A percentile compares a stretch with the other conserved stretches of the same genome.
These are phyloP conservation scores for Yasuhikotakia modesta DNA, from an alignment of 2,797 vertebrate genomes.

Conservation along the genomic window DNA sequence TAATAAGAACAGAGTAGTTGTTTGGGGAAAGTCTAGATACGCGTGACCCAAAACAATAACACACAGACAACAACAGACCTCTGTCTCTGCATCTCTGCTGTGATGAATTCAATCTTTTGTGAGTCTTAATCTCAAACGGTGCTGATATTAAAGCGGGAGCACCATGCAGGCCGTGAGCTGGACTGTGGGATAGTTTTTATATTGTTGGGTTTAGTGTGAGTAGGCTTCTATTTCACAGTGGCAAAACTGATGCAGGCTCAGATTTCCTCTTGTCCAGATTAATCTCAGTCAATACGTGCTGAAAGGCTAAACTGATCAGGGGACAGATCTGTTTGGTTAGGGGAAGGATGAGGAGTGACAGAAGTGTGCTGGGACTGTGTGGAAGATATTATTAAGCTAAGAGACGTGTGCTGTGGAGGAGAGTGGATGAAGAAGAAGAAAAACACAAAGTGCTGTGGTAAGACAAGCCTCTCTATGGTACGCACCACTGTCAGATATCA, in stretches of 20 bases:
- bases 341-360: slow-evolving; percentile 15
- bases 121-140: background rate
- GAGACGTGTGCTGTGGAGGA: background rate
- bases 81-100: background rate
- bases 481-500: background rate
- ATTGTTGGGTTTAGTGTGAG: background rate
- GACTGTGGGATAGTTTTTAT: background rate
- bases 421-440: background rate
- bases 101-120: background rate
- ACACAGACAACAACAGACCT: background rate
- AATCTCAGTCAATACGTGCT: background rate
- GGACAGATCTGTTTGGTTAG: slow-evolving; percentile 23
- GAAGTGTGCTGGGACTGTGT: slow-evolving; percentile 7
- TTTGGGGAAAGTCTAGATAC: background rate
- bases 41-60: background rate
- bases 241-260: background rate
- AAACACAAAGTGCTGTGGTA: background rate
- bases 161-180: background rate
- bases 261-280: background rate
- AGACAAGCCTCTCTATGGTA: slow-evolving; percentile 24
- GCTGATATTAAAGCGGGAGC: background rate
- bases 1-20: background rate
- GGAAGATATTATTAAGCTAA: slow-evolving; percentile 15
- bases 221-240: background rate
- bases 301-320: slow-evolving; percentile 15